Conservation (phyloP, 2,113 vertebrate species). For the Chascanopsetta lugubris region DNA sequence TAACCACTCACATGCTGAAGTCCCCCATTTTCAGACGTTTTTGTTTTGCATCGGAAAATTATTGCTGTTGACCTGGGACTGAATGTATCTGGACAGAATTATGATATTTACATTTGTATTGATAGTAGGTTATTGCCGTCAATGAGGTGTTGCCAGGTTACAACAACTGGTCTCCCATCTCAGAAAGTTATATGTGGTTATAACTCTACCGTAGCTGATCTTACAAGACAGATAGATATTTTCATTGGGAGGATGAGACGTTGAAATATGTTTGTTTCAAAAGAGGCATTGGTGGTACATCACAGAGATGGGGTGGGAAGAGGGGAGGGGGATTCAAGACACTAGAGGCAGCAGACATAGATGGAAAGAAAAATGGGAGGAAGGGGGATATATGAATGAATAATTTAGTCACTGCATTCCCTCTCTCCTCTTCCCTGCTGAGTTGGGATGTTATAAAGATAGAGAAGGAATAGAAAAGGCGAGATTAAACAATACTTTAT, state of each 20-base stretch:
- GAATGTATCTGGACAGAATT: background rate
- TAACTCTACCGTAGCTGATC: background rate
- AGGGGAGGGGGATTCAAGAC: constrained; percentile 28
- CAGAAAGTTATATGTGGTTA: constrained; percentile 1
- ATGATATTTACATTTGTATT: no score
- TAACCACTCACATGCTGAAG: constrained; percentile 39
- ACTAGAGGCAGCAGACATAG: constrained; percentile 36
- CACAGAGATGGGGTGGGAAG: background rate
- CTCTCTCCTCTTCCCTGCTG: constrained; percentile 40
- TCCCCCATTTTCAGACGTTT: constrained; percentile 20
- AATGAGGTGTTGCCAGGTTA: constrained; percentile 40
- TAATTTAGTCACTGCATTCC: constrained; percentile 61
- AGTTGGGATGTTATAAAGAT: constrained; percentile 48
- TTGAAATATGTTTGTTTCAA: background rate
- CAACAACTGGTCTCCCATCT: background rate
- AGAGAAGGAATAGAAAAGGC: constrained; percentile 7
- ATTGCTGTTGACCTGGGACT: background rate
- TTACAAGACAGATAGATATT: background rate
- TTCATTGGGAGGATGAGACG: background rate
- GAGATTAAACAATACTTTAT: background rate
- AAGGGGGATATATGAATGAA: constrained; percentile 45
- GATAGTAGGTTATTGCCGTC: no score
- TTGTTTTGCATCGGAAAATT: constrained; percentile 7
- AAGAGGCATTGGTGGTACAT: background rate
- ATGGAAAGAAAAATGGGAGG: constrained; percentile 32